These are phyloP conservation scores for Bradypodion pumilum DNA, from an alignment of 2,797 vertebrate species.

Conservation along the genomic window DNA sequence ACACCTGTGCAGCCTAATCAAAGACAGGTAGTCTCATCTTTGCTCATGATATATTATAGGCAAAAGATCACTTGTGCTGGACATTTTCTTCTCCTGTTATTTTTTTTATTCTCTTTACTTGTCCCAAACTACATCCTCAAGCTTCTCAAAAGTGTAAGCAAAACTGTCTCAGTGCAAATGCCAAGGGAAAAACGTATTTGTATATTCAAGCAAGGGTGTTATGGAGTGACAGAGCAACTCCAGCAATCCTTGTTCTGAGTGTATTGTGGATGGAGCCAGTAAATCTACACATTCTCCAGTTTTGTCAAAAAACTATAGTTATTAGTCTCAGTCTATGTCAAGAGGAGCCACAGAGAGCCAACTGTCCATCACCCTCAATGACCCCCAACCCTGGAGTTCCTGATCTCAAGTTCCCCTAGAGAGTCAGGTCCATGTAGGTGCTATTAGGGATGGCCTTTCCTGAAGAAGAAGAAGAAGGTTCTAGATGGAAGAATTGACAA, in stretches of 20 bases:
- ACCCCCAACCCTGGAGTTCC: too few relatives aligned
- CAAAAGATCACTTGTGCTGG: constrained; percentile 3
- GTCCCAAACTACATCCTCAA: not conserved
- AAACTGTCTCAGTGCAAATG: not conserved
- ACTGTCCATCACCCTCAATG: too few relatives aligned
- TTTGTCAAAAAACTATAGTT: not conserved
- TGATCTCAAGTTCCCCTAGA: too few relatives aligned
- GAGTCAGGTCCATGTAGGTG: too few relatives aligned
- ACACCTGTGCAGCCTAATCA: constrained; percentile 11
- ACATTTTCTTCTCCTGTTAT: not conserved
- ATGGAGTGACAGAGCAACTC: not conserved
- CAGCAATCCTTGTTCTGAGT: not conserved
- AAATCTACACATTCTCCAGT: not conserved
- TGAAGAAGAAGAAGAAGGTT: too few relatives aligned
- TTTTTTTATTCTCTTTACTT: not conserved
- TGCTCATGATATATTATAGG: fast-evolving
- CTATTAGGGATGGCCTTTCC: too few relatives aligned
- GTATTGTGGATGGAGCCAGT: not conserved
- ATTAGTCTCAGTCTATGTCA: not conserved
- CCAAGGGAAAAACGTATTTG: not conserved
- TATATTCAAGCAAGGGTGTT: not conserved
- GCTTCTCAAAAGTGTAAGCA: not conserved
- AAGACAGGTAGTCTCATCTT: not conserved
- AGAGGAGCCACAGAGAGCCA: too few relatives aligned
- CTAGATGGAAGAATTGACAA: too few relatives aligned